Evolutionary conservation across 2,113 vertebrate species (phyloP).

Genomic region (Poecilia latipinna): DNA sequence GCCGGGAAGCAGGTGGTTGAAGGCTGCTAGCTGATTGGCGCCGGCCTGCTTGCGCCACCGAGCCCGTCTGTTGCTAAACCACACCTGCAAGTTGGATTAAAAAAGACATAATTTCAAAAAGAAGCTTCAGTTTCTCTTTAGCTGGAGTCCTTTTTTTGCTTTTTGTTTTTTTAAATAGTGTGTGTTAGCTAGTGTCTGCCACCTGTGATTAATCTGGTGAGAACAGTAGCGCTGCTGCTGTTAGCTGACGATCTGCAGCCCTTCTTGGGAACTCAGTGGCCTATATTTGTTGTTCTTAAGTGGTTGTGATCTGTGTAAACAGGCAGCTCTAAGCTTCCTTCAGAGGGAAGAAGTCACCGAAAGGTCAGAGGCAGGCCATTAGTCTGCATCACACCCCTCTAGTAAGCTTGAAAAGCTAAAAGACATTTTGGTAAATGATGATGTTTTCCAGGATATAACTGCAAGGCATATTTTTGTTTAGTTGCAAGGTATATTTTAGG

Average conservation of each 20-base stretch:
- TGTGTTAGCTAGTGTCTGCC: slow-evolving; percentile 11
- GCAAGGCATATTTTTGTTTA: slow-evolving; percentile 17
- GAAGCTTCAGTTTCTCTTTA: neutral
- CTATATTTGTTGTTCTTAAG: slow-evolving; percentile 76
- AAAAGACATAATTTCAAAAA: neutral
- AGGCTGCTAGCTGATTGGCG: slow-evolving; percentile 97
- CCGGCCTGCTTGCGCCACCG: slow-evolving; percentile 98
- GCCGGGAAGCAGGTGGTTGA: slow-evolving; percentile 96
- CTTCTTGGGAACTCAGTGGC: slow-evolving; percentile 65
- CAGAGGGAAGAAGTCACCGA: slow-evolving; percentile 68
- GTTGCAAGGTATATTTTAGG: slow-evolving; percentile 11
- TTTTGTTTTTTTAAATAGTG: neutral
- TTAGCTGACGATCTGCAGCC: slow-evolving; percentile 29
- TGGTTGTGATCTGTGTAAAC: slow-evolving; percentile 80
- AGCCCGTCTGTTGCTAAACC: slow-evolving; percentile 97
- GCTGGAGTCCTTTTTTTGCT: neutral
- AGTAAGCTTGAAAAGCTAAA: slow-evolving; percentile 64
- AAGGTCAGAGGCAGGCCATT: slow-evolving; percentile 73
- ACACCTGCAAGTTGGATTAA: slow-evolving; percentile 82
- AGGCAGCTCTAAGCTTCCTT: slow-evolving; percentile 69
- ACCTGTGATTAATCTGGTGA: slow-evolving; percentile 59
- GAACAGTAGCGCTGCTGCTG: slow-evolving; percentile 29
- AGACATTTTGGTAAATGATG: slow-evolving; percentile 30
- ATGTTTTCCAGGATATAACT: slow-evolving; percentile 3
- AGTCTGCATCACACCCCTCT: slow-evolving; percentile 54